Evolutionary conservation across 2,888 invertebrate genomes (phyloP).

Genomic region (Drosophila stalkeri): DNA sequence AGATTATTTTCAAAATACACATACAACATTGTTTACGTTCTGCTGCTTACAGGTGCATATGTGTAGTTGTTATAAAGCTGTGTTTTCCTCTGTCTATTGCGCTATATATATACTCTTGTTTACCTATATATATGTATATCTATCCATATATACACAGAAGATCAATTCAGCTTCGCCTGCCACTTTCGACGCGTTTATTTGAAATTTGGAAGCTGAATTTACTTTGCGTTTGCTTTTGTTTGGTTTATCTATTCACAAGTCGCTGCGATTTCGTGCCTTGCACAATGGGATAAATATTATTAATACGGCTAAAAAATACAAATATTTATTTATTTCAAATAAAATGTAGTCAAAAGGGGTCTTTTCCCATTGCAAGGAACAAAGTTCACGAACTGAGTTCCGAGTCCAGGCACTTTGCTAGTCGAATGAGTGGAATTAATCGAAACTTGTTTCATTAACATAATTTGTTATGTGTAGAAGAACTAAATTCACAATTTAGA

Average conservation of each 20-base stretch:
- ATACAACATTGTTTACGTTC: conserved; percentile 34
- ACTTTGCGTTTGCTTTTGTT: conserved; percentile 54
- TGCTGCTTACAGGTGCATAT: conserved; percentile 8
- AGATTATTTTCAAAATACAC: conserved; percentile 26
- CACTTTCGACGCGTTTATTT: conserved; percentile 66
- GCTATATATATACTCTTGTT: conserved; percentile 16
- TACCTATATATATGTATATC: conserved; percentile 10
- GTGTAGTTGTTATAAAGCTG: conserved; percentile 11
- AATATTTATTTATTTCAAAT: conserved; percentile 2
- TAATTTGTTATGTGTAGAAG: background rate
- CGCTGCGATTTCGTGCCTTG: conserved; percentile 54
- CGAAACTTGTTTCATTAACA: background rate
- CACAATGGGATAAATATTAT: conserved; percentile 46
- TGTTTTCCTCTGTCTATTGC: conserved; percentile 10
- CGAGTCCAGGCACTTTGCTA: background rate
- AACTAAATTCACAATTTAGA: background rate
- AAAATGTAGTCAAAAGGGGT: background rate
- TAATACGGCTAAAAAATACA: conserved; percentile 10
- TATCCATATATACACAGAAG: conserved; percentile 8
- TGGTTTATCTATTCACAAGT: conserved; percentile 61
- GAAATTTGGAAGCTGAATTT: conserved; percentile 59
- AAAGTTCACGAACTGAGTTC: background rate
- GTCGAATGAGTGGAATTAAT: background rate
- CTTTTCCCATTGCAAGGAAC: background rate
- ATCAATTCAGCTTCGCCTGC: conserved; percentile 33